Evolutionary conservation across 2,113 vertebrate species (phyloP), one percentile per base, ranked within the genome.

Genomic region (Eleginops maclovinus): DNA sequence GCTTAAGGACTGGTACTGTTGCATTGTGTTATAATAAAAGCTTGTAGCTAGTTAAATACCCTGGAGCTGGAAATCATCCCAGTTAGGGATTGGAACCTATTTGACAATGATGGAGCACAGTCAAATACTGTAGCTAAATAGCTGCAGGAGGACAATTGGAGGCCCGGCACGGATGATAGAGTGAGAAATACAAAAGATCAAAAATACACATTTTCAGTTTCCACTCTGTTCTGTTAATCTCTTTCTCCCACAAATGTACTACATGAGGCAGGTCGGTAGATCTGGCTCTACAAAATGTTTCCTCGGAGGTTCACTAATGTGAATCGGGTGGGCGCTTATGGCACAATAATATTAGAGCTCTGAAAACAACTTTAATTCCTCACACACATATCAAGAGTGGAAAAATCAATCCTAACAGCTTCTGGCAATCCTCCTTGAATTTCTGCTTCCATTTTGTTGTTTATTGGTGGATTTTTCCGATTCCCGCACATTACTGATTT

Each of bases 91-190:
- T 67, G 3, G 60, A 65, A 46, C 11, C 7, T 78, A 85, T 82
- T 65, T 84, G 83, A 85, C 84, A 89, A 75, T 83, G 83, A 85
- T 74, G 49, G 66, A 80, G 75, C 47, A 68, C 1, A 31, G 53
- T 55, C 50, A 77, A 74, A 65, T 77, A 40, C 47, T 81, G 58
- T 47, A 55, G 63, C 41, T 54, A 68, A 59, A 65, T 50, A 54
- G 70, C 58, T 70, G 68, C 55, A 8, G 1, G 58, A 54, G 24
- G 49, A 77, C 9, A 47, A 50, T 24, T 66, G 24, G 41, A 78
- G 47, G 15, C 17, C 36, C 54, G 71, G 72, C 5, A 56, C 21
- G 46, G 73, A 4, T 28, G 17, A 75, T 54, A 62, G 12, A 71
- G 4, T 14, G 28, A 65, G 9, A 22, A 66, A 60, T 21, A 1